Evolutionary conservation across 1,140 invertebrate species (phyloP).

Genomic region (Diabrotica virgifera): DNA sequence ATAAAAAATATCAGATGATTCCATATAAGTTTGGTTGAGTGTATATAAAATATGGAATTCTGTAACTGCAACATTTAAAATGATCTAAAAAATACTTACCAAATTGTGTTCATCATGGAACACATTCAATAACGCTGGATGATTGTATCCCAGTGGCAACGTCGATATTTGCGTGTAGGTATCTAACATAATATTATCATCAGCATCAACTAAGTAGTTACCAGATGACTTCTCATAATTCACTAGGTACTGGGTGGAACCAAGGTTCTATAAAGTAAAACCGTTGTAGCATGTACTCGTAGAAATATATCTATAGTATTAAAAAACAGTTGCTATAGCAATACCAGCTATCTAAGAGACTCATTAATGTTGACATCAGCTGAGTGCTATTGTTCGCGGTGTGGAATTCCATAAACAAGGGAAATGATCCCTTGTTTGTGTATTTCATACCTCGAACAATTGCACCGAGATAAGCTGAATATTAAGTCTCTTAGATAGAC

Average conservation of each 20-base stretch:
- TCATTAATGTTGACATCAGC: too few species aligned
- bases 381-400: too few species aligned
- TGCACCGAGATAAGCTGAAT: too few species aligned
- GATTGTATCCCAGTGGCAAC: conserved; percentile 94
- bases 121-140: conserved; percentile 78
- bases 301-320: not conserved
- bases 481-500: too few species aligned
- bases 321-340: not conserved
- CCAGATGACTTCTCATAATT: conserved; percentile 92
- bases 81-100: conserved; percentile 52
- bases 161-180: conserved; percentile 97
- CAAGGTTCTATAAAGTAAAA: conserved; percentile 12
- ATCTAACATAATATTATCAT: conserved; percentile 89
- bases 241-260: conserved; percentile 82
- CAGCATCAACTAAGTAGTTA: conserved; percentile 94
- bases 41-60: too few species aligned
- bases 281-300: not conserved
- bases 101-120: conserved; percentile 74
- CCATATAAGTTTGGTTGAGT: too few species aligned
- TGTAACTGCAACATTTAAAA: too few species aligned
- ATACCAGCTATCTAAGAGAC: too few species aligned
- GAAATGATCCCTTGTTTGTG: too few species aligned
- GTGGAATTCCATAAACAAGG: too few species aligned
- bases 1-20: too few species aligned
- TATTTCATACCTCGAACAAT: too few species aligned